Percentiles rank a stretch among this genome's conserved stretches.
Conservation (phyloP, 2,113 vertebrate species). For the Solea solea region DNA sequence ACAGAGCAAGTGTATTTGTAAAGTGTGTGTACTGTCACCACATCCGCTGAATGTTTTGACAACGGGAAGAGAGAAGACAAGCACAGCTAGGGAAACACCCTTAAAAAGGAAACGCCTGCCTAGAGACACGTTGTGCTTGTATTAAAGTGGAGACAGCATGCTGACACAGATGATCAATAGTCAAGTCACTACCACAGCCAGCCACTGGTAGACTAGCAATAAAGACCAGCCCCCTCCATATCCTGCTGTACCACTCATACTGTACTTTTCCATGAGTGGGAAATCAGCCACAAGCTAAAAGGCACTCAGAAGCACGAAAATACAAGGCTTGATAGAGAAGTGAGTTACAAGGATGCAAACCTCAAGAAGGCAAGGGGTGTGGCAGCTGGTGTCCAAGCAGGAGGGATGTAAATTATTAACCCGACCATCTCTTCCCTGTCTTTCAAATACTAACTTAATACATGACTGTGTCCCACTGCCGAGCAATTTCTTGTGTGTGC, state of each 20-base stretch:
- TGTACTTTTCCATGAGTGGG: constrained; percentile 12
- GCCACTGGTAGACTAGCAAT: background rate
- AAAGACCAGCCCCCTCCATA: constrained; percentile 2
- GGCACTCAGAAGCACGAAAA: constrained; percentile 15
- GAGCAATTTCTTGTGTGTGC: background rate
- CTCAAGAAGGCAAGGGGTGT: constrained; percentile 38
- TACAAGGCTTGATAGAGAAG: background rate
- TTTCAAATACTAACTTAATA: constrained; percentile 45
- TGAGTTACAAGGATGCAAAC: constrained; percentile 23
- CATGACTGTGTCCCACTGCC: constrained; percentile 15
- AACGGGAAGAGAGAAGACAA: constrained; percentile 60
- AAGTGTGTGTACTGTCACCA: constrained; percentile 64
- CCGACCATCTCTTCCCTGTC: constrained; percentile 33
- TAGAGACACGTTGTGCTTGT: constrained; percentile 17
- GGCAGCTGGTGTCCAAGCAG: constrained; percentile 48
- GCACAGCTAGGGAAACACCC: constrained; percentile 65
- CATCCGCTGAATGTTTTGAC: constrained; percentile 73
- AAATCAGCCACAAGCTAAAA: constrained; percentile 25
- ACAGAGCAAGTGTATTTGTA: constrained; percentile 58
- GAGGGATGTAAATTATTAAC: constrained; percentile 73
- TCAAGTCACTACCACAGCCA: constrained; percentile 7
- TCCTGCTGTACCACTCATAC: background rate
- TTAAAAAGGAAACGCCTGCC: constrained; percentile 67
- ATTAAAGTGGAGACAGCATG: constrained; percentile 28
- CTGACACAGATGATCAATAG: constrained; percentile 40